Evolutionary conservation across 2,797 vertebrate species (phyloP), one percentile per base, ranked within the genome.

Genomic region (Danio aesculapii): DNA sequence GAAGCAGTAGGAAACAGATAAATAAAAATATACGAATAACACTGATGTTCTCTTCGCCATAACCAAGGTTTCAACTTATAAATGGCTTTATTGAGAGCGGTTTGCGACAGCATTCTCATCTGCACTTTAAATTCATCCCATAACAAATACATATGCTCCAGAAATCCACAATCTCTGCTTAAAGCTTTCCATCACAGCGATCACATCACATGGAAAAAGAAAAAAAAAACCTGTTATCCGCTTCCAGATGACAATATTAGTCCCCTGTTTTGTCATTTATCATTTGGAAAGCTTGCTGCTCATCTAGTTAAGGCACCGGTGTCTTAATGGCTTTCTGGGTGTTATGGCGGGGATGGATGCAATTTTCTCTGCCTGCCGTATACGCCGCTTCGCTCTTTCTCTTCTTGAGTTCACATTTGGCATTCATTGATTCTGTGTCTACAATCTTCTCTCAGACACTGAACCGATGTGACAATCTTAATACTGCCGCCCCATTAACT

Each of bases 391-490:
- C 49, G 67, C 68, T 68, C 77, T 21, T 83, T 70, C 30, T 6
- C 74, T 75, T 13, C 71, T 44, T 44, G 63, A 12, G 57, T 67
- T 75, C 64, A 68, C 41, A 69, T 79, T 71, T 75, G 79, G 71
- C 81, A 78, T 75, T 81, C 85, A 87, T 81, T 79, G 84, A 89
- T 87, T 85, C 75, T 41, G 55, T 80, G 62, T 84, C 84, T 81
- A 68, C 62, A 59, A 43, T 80, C 47, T 63, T 81, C 55, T 47
- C 17, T 21, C 11, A 78, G 77, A 88, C 62, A 44, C 77, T 85
- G 75, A 85, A 73, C 86, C 70, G 49, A 83, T 81, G 74, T 86
- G 86, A 85, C 87, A 85, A 79, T 79, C 80, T 84, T 87, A 88
- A 87, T 86, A 73, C 62, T 50, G 53, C 52, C 6, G 44, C 70